Evolutionary conservation across 2,888 invertebrate genomes (phyloP).

Genomic region (Parochlus steinenii): DNA sequence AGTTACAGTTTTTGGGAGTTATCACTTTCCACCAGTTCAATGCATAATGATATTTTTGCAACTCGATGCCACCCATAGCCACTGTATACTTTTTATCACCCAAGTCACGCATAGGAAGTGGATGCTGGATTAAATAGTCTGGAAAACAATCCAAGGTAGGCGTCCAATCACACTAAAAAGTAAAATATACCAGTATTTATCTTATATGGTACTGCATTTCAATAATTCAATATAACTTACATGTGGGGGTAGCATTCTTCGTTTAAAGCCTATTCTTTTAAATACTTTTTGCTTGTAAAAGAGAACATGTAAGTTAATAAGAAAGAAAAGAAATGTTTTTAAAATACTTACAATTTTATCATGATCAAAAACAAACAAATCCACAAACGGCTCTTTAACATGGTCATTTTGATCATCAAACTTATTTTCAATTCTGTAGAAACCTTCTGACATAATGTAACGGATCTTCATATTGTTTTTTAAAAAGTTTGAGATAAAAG

Average conservation of each 20-base stretch:
- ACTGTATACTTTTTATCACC: conserved; percentile 8
- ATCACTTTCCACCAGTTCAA: conserved; percentile 13
- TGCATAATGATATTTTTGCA: conserved; percentile 13
- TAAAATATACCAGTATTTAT: too few species aligned
- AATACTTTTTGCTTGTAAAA: conserved; percentile 11
- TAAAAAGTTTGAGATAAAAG: conserved; percentile 6
- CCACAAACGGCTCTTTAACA: conserved; percentile 3
- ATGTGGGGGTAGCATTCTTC: conserved; percentile 9
- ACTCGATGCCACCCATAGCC: conserved; percentile 12
- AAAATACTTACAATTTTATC: conserved; percentile 4
- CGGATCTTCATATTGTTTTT: conserved; percentile 3
- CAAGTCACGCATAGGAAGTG: too few species aligned
- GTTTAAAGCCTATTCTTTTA: conserved; percentile 9
- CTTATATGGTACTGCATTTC: too few species aligned
- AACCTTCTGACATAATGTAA: conserved; percentile 6
- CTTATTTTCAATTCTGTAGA: too few species aligned
- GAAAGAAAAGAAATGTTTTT: not conserved
- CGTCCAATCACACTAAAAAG: conserved; percentile 13
- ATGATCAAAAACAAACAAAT: conserved; percentile 9
- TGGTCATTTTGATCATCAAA: not conserved
- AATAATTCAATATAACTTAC: too few species aligned
- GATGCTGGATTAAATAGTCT: conserved; percentile 8
- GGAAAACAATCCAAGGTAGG: conserved; percentile 13
- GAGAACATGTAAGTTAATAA: not conserved
- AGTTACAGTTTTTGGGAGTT: too few species aligned